A percentile compares a stretch with the other conserved stretches of the same genome.
phyloP scores from a whole-genome alignment of 2,888 invertebrate species.

The Ramazzottius varieornatus region DNA sequence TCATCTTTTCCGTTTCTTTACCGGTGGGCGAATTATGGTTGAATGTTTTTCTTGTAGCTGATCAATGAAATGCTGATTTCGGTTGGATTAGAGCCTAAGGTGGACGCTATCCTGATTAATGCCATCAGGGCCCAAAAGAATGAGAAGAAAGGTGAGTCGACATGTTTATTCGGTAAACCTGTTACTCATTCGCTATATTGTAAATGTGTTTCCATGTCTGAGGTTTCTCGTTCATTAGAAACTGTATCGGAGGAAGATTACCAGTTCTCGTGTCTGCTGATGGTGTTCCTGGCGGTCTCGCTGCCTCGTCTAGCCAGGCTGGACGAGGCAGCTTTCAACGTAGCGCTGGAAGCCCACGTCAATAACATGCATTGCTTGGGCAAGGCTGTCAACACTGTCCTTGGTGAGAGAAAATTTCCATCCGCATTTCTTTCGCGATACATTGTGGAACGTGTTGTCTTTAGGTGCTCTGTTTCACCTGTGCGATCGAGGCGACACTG shows the following conservation, averaged over 20 bases:
- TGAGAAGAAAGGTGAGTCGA: slow-evolving; percentile 14
- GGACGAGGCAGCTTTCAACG: slow-evolving; percentile 42
- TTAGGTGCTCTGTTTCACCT: slow-evolving; percentile 88
- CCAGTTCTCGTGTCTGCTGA: slow-evolving; percentile 64
- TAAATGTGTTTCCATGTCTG: neutral
- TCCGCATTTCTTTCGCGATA: too few species aligned
- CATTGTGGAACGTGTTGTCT: too few species aligned
- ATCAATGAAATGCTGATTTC: slow-evolving; percentile 94
- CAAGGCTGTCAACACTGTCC: slow-evolving; percentile 48
- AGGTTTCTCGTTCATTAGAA: slow-evolving; percentile 11
- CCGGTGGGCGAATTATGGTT: neutral
- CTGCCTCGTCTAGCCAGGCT: slow-evolving; percentile 73
- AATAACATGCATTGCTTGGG: slow-evolving; percentile 98
- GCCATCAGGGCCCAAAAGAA: slow-evolving; percentile 62
- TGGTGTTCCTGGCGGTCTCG: slow-evolving; percentile 96
- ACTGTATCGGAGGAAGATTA: slow-evolving; percentile 62
- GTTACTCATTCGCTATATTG: neutral
- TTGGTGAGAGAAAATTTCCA: too few species aligned
- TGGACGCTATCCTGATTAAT: slow-evolving; percentile 74
- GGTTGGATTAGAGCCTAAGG: slow-evolving; percentile 69
- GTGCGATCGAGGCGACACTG: slow-evolving; percentile 80
- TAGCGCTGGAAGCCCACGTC: slow-evolving; percentile 51
- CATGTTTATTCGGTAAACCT: neutral
- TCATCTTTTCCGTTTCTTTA: neutral
- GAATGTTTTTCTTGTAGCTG: slow-evolving; percentile 31